Percentiles rank a stretch among this genome's conserved stretches.
phyloP scores from a whole-genome alignment of 1,140 invertebrate species.

The Coptotermes formosanus region DNA sequence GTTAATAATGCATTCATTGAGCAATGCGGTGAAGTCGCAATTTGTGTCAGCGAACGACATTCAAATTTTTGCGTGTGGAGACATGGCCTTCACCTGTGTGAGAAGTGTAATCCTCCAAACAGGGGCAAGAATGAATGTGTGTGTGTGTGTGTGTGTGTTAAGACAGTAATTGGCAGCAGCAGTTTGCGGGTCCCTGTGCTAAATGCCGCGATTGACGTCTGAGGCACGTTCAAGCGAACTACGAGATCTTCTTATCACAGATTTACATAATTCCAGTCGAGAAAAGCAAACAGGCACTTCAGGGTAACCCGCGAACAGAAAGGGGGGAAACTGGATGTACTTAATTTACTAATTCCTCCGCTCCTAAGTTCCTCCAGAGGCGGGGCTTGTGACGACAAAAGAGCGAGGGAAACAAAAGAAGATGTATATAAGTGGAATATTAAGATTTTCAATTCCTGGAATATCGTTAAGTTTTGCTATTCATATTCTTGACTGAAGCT shows the following conservation, averaged over 20 bases:
- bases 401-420: background rate
- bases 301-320: conserved; percentile 3
- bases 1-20: too few relatives aligned
- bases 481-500: too few relatives aligned
- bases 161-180: background rate
- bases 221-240: background rate
- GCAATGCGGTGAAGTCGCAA: too few relatives aligned
- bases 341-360: background rate
- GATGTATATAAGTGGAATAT: background rate
- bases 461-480: too few relatives aligned
- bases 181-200: background rate
- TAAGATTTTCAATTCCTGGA: too few relatives aligned
- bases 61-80: background rate
- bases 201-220: background rate
- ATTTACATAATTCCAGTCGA: conserved; percentile 17
- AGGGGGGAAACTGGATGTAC: background rate
- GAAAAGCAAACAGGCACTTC: conserved; percentile 15
- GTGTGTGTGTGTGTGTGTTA: too few relatives aligned
- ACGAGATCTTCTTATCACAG: background rate
- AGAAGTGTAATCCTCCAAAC: background rate
- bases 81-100: background rate
- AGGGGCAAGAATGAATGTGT: background rate
- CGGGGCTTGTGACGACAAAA: background rate
- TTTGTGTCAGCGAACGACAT: too few relatives aligned
- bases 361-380: background rate